phyloP scores from a whole-genome alignment of 2,797 vertebrate species.

The Diplodus sargus region DNA sequence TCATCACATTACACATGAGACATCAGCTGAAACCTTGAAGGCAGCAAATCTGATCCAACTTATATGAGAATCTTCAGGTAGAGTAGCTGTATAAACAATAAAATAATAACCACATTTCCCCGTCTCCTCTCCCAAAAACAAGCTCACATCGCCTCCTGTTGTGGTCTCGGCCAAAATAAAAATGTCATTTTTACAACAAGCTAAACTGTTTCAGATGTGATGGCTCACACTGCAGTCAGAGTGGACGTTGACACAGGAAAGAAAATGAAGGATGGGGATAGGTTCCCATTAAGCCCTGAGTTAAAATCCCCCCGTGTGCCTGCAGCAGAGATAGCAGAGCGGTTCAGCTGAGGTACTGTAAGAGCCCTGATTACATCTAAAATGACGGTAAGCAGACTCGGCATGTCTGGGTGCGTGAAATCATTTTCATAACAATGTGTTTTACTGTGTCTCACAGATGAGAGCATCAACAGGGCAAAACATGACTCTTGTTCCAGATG shows the following conservation, averaged over 20 bases:
- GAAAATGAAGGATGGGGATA: constrained; percentile 57
- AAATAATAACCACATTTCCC: constrained; percentile 38
- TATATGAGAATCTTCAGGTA: constrained; percentile 18
- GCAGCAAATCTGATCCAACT: neutral
- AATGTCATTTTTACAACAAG: constrained; percentile 52
- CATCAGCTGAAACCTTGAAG: constrained; percentile 3
- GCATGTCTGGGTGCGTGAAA: constrained; percentile 50
- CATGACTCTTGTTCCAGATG: constrained; percentile 24
- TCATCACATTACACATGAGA: neutral
- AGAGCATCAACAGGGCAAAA: constrained; percentile 46
- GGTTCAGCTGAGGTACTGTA: constrained; percentile 50
- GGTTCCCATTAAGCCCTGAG: constrained; percentile 48
- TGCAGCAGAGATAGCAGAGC: constrained; percentile 38
- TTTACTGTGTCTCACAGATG: constrained; percentile 40
- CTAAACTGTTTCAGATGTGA: constrained; percentile 64
- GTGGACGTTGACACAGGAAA: constrained; percentile 58
- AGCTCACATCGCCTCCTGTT: constrained; percentile 44
- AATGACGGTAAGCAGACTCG: constrained; percentile 50
- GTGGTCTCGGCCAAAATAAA: constrained; percentile 39
- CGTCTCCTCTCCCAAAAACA: constrained; percentile 24
- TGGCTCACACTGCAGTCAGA: constrained; percentile 48
- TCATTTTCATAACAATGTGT: constrained; percentile 60
- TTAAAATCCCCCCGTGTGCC: constrained; percentile 46
- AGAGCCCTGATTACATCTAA: constrained; percentile 62
- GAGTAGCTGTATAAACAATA: constrained; percentile 33